phyloP scores from a whole-genome alignment of 2,113 vertebrate species.

The Pelusios castaneus region DNA sequence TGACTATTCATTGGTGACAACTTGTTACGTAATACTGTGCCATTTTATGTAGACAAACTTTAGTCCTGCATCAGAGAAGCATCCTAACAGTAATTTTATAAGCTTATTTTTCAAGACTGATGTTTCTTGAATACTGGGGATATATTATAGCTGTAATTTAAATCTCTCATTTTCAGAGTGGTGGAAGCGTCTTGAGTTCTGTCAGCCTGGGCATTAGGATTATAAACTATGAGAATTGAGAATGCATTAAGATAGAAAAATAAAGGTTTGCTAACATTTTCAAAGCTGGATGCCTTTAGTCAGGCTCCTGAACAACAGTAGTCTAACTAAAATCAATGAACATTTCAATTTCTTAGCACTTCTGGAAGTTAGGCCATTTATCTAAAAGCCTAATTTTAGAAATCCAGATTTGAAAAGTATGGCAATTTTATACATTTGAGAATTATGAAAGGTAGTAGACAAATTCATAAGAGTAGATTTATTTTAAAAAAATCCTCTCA shows the following conservation, averaged over 20 bases:
- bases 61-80: not conserved
- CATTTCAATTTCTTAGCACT: not conserved
- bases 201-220: not conserved
- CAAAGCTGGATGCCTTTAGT: not conserved
- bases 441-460: not conserved
- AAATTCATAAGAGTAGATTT: not conserved
- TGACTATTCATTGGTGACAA: not conserved
- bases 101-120: not conserved
- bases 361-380: not conserved
- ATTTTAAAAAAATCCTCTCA: not conserved
- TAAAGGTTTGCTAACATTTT: not conserved
- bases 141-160: not conserved
- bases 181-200: not conserved
- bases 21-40: not conserved
- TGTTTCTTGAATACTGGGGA: not conserved
- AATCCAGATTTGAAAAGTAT: not conserved
- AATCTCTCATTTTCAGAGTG: not conserved
- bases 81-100: accelerated
- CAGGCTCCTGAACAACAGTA: not conserved
- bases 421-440: not conserved
- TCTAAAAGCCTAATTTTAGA: not conserved
- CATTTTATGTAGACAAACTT: not conserved
- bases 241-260: not conserved
- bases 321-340: not conserved
- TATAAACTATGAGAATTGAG: not conserved